Conservation (phyloP, 2,888 invertebrate genomes). For the Ischnus inquisitorius region DNA sequence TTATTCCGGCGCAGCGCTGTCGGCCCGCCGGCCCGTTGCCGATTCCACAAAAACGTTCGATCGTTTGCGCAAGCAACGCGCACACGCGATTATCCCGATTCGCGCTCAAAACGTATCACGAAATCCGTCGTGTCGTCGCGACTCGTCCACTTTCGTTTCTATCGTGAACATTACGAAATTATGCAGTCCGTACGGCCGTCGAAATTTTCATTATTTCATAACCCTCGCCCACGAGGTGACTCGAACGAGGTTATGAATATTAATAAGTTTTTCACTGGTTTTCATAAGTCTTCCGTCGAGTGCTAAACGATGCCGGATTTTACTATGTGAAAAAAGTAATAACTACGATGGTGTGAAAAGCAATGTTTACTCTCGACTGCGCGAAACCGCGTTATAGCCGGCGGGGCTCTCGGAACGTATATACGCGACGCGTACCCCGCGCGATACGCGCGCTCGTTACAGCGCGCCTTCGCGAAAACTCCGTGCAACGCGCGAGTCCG, state of each 20-base stretch:
- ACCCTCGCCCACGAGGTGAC: neutral
- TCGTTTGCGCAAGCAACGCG: neutral
- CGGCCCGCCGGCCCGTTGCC: neutral
- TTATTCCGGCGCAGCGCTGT: neutral
- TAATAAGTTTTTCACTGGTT: neutral
- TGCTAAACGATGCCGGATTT: no score
- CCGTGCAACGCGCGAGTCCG: neutral
- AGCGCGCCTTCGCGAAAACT: neutral
- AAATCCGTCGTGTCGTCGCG: no score
- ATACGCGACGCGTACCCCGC: neutral
- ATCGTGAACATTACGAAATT: neutral
- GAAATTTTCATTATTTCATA: neutral
- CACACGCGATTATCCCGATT: neutral
- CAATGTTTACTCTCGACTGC: no score
- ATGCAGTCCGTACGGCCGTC: neutral
- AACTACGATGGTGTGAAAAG: no score
- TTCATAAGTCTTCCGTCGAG: no score
- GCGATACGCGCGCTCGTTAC: neutral
- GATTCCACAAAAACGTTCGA: neutral
- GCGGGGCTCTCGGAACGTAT: neutral
- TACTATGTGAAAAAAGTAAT: no score
- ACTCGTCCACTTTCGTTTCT: neutral
- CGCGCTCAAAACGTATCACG: neutral
- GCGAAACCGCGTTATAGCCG: neutral
- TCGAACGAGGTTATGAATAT: neutral